Percentiles rank a stretch among this genome's conserved stretches.
Evolutionary conservation across 2,113 vertebrate genomes (phyloP).

Genomic region (Myanophis thanlyinensis): DNA sequence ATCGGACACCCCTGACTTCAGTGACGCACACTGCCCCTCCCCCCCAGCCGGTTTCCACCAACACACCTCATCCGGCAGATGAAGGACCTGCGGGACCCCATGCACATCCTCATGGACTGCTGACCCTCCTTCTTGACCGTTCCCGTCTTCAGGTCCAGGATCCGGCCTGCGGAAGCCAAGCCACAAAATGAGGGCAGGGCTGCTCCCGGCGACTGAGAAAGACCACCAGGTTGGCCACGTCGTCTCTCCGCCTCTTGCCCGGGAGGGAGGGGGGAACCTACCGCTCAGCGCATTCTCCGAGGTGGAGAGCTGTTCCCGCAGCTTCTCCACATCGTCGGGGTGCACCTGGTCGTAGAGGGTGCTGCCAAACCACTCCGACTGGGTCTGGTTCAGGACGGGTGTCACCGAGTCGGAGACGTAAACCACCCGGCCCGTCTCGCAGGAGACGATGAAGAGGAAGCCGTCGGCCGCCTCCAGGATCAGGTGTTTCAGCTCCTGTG

Average conservation of each 20-base stretch:
- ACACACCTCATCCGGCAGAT: slow-evolving; percentile 97
- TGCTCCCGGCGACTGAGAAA: background rate
- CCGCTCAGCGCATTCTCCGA: slow-evolving; percentile 87
- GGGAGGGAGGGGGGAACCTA: slow-evolving; percentile 29
- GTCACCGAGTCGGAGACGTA: slow-evolving; percentile 95
- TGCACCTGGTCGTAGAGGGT: slow-evolving; percentile 95
- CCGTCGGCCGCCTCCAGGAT: slow-evolving; percentile 95
- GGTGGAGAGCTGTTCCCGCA: slow-evolving; percentile 93
- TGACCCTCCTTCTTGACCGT: slow-evolving; percentile 98
- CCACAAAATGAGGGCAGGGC: background rate
- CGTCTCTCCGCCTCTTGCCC: background rate
- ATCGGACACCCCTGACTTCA: background rate
- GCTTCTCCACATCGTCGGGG: slow-evolving; percentile 92
- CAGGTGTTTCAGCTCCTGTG: slow-evolving; percentile 93
- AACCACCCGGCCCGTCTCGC: slow-evolving; percentile 89
- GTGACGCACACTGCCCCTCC: background rate
- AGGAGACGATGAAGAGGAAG: slow-evolving; percentile 96
- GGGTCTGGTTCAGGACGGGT: slow-evolving; percentile 91
- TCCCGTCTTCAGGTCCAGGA: slow-evolving; percentile 94
- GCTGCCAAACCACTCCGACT: slow-evolving; percentile 93
- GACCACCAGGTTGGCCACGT: no score
- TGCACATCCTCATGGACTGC: slow-evolving; percentile 94
- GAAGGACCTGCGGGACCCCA: slow-evolving; percentile 93
- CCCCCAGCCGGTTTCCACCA: background rate
- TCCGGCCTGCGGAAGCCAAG: slow-evolving; percentile 75